phyloP scores from a whole-genome alignment of 2,797 vertebrate genomes.

The Liparis tanakae region DNA sequence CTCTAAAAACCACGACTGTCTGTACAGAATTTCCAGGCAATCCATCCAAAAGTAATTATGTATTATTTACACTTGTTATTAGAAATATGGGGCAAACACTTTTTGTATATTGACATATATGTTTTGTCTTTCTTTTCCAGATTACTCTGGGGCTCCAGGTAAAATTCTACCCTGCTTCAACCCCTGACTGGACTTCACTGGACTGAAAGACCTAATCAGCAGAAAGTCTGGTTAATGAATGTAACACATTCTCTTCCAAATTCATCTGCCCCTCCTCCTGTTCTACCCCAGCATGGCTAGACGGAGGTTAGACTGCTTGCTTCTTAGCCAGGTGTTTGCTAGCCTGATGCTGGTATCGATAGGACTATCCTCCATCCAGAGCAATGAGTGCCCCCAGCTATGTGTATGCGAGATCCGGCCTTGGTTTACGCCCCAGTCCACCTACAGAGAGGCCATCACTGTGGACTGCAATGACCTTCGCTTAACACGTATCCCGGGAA shows the following conservation, averaged over 20 bases:
- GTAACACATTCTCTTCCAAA: slow-evolving; percentile 64
- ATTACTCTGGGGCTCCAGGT: slow-evolving; percentile 56
- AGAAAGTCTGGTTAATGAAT: slow-evolving; percentile 77
- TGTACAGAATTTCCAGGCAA: background rate
- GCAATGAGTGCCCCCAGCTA: slow-evolving; percentile 92
- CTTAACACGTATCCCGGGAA: slow-evolving; percentile 91
- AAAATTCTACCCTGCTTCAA: slow-evolving; percentile 44
- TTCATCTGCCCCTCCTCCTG: slow-evolving; percentile 62
- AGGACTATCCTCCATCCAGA: slow-evolving; percentile 82
- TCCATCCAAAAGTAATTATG: background rate
- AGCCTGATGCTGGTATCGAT: slow-evolving; percentile 82
- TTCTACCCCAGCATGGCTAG: slow-evolving; percentile 85
- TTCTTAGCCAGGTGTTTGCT: slow-evolving; percentile 78
- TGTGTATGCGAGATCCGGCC: slow-evolving; percentile 97
- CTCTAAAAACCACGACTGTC: background rate
- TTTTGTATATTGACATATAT: slow-evolving; percentile 23
- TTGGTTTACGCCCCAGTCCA: slow-evolving; percentile 98
- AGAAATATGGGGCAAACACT: background rate
- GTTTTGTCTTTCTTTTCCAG: slow-evolving; percentile 82
- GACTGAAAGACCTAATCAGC: slow-evolving; percentile 55
- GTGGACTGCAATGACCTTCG: slow-evolving; percentile 98
- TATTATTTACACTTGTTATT: background rate
- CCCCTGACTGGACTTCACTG: slow-evolving; percentile 55
- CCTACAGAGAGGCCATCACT: slow-evolving; percentile 95
- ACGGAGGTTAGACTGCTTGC: slow-evolving; percentile 64